A percentile compares a stretch with the other conserved stretches of the same genome.
These are phyloP conservation scores for Cyclargus thomasi DNA, from an alignment of 1,140 invertebrate species.

Conservation along the genomic window DNA sequence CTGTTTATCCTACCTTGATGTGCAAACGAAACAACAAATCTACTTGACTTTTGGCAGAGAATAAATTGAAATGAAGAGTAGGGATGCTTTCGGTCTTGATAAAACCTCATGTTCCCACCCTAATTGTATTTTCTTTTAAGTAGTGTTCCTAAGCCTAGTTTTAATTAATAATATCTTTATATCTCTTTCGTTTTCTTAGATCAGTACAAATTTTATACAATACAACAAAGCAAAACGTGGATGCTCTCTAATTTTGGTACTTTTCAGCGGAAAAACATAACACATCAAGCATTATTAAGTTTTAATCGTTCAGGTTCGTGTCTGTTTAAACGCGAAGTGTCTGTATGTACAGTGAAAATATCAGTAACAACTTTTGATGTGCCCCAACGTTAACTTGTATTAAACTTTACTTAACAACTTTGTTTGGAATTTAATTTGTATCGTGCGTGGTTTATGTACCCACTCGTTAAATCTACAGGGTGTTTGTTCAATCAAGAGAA, in stretches of 20 bases:
- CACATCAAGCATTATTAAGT: not conserved
- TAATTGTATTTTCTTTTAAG: no score
- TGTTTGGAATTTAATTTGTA: conserved; percentile 34
- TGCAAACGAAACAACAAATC: no score
- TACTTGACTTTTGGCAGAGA: no score
- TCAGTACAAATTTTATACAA: no score
- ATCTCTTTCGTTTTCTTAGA: no score
- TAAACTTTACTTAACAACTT: conserved; percentile 34
- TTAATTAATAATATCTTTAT: no score
- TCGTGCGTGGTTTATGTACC: conserved; percentile 17
- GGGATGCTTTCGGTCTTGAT: no score
- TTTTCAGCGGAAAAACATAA: not conserved
- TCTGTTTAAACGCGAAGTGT: conserved; percentile 30
- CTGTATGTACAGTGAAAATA: conserved; percentile 42
- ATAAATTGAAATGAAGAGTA: no score
- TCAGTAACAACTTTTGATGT: conserved; percentile 35
- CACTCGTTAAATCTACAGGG: not conserved
- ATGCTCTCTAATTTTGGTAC: not conserved
- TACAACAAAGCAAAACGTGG: not conserved
- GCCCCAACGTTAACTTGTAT: conserved; percentile 31
- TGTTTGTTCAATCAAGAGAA: conserved; percentile 10
- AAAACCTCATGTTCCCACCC: no score
- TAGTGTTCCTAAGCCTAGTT: no score
- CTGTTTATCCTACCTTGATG: no score
- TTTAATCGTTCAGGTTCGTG: conserved; percentile 22